Evolutionary conservation across 2,797 vertebrate species (phyloP).

Genomic region (Syndactyla subalaris): DNA sequence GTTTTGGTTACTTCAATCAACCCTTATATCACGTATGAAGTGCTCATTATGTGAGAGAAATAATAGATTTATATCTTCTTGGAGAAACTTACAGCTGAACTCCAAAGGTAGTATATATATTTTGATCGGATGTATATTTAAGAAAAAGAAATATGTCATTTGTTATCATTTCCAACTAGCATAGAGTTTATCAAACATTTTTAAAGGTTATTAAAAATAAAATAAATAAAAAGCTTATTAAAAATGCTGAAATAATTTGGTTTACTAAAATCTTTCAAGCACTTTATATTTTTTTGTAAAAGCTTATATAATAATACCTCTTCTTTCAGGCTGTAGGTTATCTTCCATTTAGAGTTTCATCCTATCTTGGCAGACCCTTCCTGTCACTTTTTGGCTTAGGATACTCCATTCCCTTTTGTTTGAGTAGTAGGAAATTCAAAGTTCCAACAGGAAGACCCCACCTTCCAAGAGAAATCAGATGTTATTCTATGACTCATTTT

Average conservation of each 20-base stretch:
- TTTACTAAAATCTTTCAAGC: not conserved
- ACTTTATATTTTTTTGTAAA: not conserved
- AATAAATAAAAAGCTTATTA: not conserved
- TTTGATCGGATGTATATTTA: not conserved
- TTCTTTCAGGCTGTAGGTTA: not conserved
- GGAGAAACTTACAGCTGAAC: not conserved
- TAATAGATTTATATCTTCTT: not conserved
- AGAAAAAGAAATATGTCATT: not conserved
- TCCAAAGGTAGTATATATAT: not conserved
- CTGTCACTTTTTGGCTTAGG: slow-evolving; percentile 20
- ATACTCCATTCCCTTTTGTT: slow-evolving; percentile 54
- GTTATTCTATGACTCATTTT: slow-evolving; percentile 48
- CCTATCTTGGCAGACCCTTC: slow-evolving; percentile 11
- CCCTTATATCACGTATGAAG: not conserved
- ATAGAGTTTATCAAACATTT: not conserved
- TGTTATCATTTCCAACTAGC: not conserved
- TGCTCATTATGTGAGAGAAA: not conserved
- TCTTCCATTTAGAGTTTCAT: not conserved
- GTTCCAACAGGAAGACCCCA: slow-evolving; percentile 46
- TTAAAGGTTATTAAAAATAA: not conserved
- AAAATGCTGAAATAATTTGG: not conserved
- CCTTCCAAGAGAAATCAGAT: slow-evolving; percentile 39
- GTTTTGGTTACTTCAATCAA: not conserved
- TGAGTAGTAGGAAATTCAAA: slow-evolving; percentile 32
- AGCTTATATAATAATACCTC: not conserved